phyloP scores from a whole-genome alignment of 2,888 invertebrate genomes.

The Coleophora flavipennella region DNA sequence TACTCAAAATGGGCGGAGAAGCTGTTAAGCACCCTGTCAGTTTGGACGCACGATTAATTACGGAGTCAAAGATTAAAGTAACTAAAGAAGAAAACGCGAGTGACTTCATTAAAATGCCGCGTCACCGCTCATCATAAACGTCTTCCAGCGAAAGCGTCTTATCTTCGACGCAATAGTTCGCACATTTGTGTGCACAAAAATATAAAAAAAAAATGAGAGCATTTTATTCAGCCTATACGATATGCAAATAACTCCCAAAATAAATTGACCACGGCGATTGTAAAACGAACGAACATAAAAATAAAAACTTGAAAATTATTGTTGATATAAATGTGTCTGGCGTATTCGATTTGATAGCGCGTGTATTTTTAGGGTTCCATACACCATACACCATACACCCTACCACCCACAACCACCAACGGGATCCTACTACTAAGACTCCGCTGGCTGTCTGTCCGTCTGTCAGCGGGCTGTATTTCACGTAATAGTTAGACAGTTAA shows the following conservation, averaged over 20 bases:
- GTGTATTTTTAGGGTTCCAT: no score
- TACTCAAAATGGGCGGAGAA: constrained; percentile 12
- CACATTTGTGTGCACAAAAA: constrained; percentile 5
- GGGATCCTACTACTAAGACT: no score
- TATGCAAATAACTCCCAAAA: constrained; percentile 39
- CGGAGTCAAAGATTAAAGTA: constrained; percentile 18
- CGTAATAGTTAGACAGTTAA: no score
- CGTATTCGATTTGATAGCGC: constrained; percentile 41
- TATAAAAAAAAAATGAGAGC: not conserved
- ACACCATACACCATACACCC: no score
- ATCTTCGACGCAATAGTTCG: constrained; percentile 9
- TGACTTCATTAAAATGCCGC: constrained; percentile 20
- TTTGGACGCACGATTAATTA: constrained; percentile 18
- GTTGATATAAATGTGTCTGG: constrained; percentile 48
- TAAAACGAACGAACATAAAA: not conserved
- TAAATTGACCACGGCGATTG: constrained; percentile 31
- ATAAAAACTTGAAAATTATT: constrained; percentile 36
- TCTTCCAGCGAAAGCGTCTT: constrained; percentile 3
- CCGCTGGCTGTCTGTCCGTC: no score
- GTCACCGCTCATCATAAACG: constrained; percentile 12
- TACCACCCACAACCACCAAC: no score
- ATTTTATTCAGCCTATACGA: constrained; percentile 29
- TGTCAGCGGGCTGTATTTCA: no score
- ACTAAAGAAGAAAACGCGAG: constrained; percentile 18
- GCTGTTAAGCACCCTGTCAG: constrained; percentile 19